Conservation (phyloP, 2,888 invertebrate genomes). For the Cheilosia vulpina region DNA sequence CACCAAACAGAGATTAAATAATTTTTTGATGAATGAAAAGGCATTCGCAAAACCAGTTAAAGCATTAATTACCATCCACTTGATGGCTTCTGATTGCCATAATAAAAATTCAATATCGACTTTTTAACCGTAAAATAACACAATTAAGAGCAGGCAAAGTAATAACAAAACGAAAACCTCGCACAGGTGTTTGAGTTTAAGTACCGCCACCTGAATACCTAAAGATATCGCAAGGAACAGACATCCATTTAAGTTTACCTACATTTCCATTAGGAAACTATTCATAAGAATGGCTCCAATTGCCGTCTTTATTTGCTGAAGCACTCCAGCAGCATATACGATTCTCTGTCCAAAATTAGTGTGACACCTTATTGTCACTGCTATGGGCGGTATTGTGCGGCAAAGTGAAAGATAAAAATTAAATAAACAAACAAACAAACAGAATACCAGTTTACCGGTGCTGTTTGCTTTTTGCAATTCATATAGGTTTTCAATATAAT, state of each 20-base stretch:
- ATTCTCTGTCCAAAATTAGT: conserved; percentile 2
- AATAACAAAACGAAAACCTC: conserved; percentile 6
- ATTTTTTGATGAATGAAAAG: background rate
- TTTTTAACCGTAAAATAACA: conserved; percentile 1
- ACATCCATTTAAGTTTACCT: conserved; percentile 13
- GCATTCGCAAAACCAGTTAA: background rate
- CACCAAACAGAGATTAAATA: background rate
- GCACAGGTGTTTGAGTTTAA: conserved; percentile 9
- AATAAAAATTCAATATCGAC: conserved; percentile 8
- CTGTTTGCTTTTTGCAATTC: conserved; percentile 31
- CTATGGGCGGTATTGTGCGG: conserved; percentile 4
- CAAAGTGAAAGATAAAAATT: conserved; percentile 19
- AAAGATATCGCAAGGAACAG: conserved; percentile 5
- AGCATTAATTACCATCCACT: background rate
- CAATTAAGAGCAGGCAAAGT: background rate
- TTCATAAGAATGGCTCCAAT: conserved; percentile 35
- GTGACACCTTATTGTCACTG: conserved; percentile 26
- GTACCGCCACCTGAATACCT: conserved; percentile 24
- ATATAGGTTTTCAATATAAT: conserved; percentile 6
- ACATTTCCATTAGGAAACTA: conserved; percentile 11
- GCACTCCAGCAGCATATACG: conserved; percentile 7
- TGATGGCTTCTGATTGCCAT: conserved; percentile 6
- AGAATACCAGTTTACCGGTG: background rate
- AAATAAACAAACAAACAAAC: conserved; percentile 13
- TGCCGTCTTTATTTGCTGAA: conserved; percentile 12